Percentiles rank a stretch among this genome's conserved stretches.
Evolutionary conservation across 2,113 vertebrate genomes (phyloP).

Genomic region (Lepidothrix coronata): DNA sequence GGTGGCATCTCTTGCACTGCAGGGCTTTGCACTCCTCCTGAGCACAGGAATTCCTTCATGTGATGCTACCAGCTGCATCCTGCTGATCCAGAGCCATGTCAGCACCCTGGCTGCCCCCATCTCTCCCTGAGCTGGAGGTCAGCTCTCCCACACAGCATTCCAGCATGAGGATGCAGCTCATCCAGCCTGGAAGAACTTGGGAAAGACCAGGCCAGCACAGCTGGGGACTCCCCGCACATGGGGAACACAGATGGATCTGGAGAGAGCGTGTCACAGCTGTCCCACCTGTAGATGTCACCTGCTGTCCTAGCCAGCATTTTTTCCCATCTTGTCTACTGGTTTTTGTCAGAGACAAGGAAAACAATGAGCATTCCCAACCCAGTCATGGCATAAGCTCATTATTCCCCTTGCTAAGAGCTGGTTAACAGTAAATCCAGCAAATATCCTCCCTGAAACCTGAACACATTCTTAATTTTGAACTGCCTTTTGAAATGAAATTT

Average conservation of each 20-base stretch:
- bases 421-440: background rate
- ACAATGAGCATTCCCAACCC: background rate
- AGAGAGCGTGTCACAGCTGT: background rate
- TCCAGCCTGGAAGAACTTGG: background rate
- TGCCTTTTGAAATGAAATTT: background rate
- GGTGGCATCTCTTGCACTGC: background rate
- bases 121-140: background rate
- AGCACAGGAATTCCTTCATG: background rate
- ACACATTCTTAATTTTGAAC: background rate
- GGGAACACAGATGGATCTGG: background rate
- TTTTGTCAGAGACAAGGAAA: background rate
- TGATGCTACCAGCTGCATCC: background rate
- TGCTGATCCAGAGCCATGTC: background rate
- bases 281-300: background rate
- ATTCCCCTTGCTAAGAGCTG: background rate
- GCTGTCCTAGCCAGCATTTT: background rate
- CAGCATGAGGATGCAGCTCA: background rate
- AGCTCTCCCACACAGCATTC: background rate
- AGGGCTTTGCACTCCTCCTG: background rate
- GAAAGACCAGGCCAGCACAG: background rate
- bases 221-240: fast-evolving
- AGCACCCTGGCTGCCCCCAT: background rate
- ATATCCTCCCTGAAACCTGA: background rate
- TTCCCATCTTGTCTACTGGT: background rate
- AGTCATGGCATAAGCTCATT: background rate